These are phyloP conservation scores for Lycodopsis pacificus DNA, from an alignment of 2,797 vertebrate species.

Conservation along the genomic window DNA sequence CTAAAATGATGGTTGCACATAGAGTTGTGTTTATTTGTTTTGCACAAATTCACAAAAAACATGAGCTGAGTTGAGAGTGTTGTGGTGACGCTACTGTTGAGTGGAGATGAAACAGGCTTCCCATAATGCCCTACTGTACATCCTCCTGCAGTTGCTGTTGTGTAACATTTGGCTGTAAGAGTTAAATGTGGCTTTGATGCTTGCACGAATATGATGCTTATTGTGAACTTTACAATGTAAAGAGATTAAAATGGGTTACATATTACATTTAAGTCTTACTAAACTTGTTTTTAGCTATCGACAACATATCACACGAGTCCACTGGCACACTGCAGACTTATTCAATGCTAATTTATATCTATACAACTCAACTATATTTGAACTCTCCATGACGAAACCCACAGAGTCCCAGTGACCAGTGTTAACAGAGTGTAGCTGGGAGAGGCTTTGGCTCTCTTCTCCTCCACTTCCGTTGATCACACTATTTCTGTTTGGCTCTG, in stretches of 20 bases:
- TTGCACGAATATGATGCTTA: background rate
- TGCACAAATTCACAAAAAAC: background rate
- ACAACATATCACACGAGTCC: too few species aligned
- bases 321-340: background rate
- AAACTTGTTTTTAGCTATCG: background rate
- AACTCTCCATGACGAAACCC: background rate
- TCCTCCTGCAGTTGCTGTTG: background rate
- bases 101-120: background rate
- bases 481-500: background rate
- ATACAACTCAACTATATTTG: background rate
- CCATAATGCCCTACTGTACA: background rate
- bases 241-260: background rate
- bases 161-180: background rate
- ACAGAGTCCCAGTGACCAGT: background rate
- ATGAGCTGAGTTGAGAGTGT: too few species aligned
- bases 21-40: background rate
- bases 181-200: background rate
- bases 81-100: background rate
- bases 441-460: background rate
- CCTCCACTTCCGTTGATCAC: background rate
- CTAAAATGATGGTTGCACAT: background rate
- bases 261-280: background rate
- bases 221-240: too few species aligned
- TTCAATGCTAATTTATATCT: background rate
- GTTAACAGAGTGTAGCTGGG: background rate